Evolutionary conservation across 2,113 vertebrate species (phyloP).

Genomic region (Nanorana parkeri): DNA sequence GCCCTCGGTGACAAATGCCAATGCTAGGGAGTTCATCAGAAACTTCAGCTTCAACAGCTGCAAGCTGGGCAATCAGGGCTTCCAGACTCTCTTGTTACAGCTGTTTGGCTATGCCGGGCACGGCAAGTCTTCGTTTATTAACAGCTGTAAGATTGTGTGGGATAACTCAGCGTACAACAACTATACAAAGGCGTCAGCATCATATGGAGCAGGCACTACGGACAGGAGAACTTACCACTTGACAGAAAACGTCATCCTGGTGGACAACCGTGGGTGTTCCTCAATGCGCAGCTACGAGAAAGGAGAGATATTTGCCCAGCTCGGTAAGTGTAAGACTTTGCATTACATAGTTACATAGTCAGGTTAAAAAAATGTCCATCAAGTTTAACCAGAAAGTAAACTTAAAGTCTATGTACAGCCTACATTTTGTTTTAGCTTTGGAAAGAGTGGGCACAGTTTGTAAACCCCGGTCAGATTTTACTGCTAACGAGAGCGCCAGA

Average conservation of each 20-base stretch:
- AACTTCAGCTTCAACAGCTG: constrained; percentile 11
- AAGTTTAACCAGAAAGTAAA: no score
- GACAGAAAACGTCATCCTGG: constrained; percentile 11
- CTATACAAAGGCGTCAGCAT: background rate
- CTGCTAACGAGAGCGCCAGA: no score
- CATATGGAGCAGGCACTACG: background rate
- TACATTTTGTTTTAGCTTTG: no score
- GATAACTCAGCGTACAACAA: background rate
- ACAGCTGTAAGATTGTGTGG: background rate
- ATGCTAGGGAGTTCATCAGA: background rate
- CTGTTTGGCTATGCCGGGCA: background rate
- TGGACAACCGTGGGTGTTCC: constrained; percentile 13
- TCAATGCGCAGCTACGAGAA: background rate
- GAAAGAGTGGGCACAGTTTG: no score
- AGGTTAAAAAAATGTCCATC: no score
- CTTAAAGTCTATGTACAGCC: no score
- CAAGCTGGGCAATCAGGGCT: background rate
- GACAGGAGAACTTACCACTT: background rate
- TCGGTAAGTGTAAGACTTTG: constrained; percentile 14
- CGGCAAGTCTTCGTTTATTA: constrained; percentile 32
- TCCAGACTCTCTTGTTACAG: background rate
- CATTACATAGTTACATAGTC: no score
- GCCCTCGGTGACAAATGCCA: no score
- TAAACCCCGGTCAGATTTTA: no score
- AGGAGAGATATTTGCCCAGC: constrained; percentile 31